These are phyloP conservation scores for Pedionomus torquatus DNA, from an alignment of 2,113 vertebrate genomes.

Conservation along the genomic window DNA sequence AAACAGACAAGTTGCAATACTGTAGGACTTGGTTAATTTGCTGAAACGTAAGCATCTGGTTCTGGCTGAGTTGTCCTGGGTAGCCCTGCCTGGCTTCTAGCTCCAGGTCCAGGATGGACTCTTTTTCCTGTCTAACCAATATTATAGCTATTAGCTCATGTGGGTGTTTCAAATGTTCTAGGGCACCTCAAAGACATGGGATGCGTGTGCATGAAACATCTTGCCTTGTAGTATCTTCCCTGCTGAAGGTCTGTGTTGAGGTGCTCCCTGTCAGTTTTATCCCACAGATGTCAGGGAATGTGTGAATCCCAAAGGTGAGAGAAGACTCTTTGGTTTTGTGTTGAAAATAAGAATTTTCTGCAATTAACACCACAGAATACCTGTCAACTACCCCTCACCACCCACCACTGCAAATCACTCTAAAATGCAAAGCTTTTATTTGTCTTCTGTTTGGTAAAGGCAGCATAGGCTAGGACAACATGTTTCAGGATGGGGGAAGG, in stretches of 20 bases:
- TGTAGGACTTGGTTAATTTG: neutral
- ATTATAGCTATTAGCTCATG: neutral
- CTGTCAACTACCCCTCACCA: neutral
- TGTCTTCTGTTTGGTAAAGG: neutral
- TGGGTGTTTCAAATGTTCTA: neutral
- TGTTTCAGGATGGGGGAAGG: neutral
- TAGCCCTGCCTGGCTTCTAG: neutral
- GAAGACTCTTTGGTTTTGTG: neutral
- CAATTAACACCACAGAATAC: neutral
- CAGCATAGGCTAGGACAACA: neutral
- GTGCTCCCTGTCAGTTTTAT: neutral
- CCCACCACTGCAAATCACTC: neutral
- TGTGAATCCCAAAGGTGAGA: neutral
- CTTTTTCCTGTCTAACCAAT: neutral
- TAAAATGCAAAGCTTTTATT: neutral
- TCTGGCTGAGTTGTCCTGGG: neutral
- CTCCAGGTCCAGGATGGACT: neutral
- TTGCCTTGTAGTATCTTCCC: neutral
- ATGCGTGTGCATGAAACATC: neutral
- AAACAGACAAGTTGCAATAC: neutral
- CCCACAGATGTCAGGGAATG: neutral
- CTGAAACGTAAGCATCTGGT: neutral
- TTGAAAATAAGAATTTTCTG: neutral
- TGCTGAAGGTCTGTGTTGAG: neutral
- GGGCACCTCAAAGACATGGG: neutral